Percentiles rank a stretch among this genome's conserved stretches.
Evolutionary conservation across 2,888 invertebrate genomes (phyloP).

Genomic region (Himalopsyche anomala): DNA sequence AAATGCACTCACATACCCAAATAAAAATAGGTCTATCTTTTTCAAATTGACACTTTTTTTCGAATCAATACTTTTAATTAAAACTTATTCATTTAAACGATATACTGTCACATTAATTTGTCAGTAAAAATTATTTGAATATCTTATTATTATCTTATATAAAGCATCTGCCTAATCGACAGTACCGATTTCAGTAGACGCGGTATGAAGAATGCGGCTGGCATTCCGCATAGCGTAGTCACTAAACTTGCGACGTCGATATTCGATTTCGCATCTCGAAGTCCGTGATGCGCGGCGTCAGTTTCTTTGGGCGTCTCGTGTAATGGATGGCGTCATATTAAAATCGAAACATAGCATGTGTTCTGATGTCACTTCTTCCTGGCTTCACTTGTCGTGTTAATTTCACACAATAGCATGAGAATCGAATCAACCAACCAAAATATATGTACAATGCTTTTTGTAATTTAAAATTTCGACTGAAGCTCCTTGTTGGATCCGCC

Average conservation of each 20-base stretch:
- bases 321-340: slow-evolving; percentile 45
- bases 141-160: background rate
- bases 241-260: slow-evolving; percentile 35
- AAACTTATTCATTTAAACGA: too few relatives aligned
- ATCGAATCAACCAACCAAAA: too few relatives aligned
- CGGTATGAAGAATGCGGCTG: slow-evolving; percentile 12
- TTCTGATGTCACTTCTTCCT: slow-evolving; percentile 41
- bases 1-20: too few relatives aligned
- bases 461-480: too few relatives aligned
- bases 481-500: too few relatives aligned
- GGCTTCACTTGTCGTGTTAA: background rate
- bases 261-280: slow-evolving; percentile 23
- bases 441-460: too few relatives aligned
- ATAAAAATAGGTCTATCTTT: too few relatives aligned
- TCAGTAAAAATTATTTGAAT: background rate
- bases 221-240: slow-evolving; percentile 28
- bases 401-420: background rate
- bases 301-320: slow-evolving; percentile 36
- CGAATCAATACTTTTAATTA: too few relatives aligned
- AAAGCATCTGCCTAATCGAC: background rate
- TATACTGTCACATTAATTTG: too few relatives aligned
- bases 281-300: slow-evolving; percentile 1
- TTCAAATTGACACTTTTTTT: too few relatives aligned
- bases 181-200: slow-evolving; percentile 20
- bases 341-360: slow-evolving; percentile 35